Percentiles rank a stretch among this genome's conserved stretches.
Conservation (phyloP, 2,888 invertebrate genomes). For the Ptychoptera albimana region DNA sequence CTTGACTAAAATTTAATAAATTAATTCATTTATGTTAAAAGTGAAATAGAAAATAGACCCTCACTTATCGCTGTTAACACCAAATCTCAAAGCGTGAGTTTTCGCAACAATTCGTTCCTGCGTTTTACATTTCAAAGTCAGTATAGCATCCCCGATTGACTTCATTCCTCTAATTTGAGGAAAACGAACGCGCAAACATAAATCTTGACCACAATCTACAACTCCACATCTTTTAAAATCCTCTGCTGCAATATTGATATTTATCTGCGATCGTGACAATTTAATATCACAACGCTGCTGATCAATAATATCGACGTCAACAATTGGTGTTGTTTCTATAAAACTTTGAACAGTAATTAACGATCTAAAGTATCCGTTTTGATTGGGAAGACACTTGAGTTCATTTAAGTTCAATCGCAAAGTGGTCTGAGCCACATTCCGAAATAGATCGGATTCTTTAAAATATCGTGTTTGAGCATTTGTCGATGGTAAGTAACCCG, state of each 20-base stretch:
- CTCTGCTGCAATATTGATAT: constrained; percentile 31
- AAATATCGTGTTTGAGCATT: constrained; percentile 6
- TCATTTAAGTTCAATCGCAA: constrained; percentile 23
- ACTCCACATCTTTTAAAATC: constrained; percentile 38
- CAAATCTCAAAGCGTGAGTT: constrained; percentile 30
- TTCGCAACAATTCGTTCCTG: constrained; percentile 37
- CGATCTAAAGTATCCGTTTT: constrained; percentile 25
- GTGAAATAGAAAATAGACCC: constrained; percentile 4
- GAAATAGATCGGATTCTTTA: constrained; percentile 6
- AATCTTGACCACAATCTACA: constrained; percentile 31
- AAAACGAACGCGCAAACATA: constrained; percentile 38
- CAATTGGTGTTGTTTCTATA: constrained; percentile 22
- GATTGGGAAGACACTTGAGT: constrained; percentile 21
- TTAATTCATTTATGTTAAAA: background rate
- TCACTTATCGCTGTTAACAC: constrained; percentile 30
- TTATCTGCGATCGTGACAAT: constrained; percentile 20
- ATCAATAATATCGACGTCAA: constrained; percentile 25
- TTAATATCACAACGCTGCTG: constrained; percentile 21
- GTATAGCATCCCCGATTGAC: constrained; percentile 33
- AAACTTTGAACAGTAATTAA: constrained; percentile 28
- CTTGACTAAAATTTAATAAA: constrained; percentile 17
- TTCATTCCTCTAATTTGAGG: constrained; percentile 36
- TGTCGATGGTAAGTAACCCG: constrained; percentile 4
- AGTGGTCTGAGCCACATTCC: constrained; percentile 7
- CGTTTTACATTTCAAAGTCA: constrained; percentile 38